Evolutionary conservation across 2,113 vertebrate genomes (phyloP), one percentile per base, ranked within the genome.

Genomic region (Syngnathus scovelli): DNA sequence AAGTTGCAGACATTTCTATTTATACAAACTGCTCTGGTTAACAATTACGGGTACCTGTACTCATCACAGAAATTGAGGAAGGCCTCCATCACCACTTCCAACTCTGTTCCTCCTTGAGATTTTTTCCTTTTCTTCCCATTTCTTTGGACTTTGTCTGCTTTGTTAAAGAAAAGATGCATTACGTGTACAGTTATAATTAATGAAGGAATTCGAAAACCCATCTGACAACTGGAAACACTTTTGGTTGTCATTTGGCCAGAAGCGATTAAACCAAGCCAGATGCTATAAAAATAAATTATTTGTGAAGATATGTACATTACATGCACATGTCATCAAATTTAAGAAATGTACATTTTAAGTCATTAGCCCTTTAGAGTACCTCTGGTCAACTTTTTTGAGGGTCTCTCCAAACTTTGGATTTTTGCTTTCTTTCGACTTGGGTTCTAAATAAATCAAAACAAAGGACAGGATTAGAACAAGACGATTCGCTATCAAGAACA

Each of bases 41-140:
- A 15, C 11, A 55, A 55, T 61, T 61, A 19, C 38, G 38, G 66
- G 64, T 64, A 89, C 88, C 72, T 83, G 81, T 87, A 85, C 59
- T 79, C 64, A 1, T 80, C 59, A 69, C 75, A 85, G 76, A 83
- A 84, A 7, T 72, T 61, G 0, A 79, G 62, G 60, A 89, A 87
- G n/a, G 72, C 21, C 0, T 83, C 69, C 66, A 88, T 71, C 15
- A 85, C 74, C 72, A 80, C 78, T 1, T 86, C 82, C 0, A 68
- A 12, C 15, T 86, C 61, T 3, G 79, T 80, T 41, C 16, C 64
- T 49, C 33, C 48, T 5, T 1, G 39, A 52, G 8, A 46, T 19
- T 13, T 66, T 39, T 13, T 62, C 58, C 7, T 59, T 48, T 12
- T 67, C 61, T 48, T 39, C 33, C 59, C 1, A 0, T 38, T 33